These are phyloP conservation scores for Passer domesticus DNA, from an alignment of 2,113 vertebrate genomes.

Conservation along the genomic window DNA sequence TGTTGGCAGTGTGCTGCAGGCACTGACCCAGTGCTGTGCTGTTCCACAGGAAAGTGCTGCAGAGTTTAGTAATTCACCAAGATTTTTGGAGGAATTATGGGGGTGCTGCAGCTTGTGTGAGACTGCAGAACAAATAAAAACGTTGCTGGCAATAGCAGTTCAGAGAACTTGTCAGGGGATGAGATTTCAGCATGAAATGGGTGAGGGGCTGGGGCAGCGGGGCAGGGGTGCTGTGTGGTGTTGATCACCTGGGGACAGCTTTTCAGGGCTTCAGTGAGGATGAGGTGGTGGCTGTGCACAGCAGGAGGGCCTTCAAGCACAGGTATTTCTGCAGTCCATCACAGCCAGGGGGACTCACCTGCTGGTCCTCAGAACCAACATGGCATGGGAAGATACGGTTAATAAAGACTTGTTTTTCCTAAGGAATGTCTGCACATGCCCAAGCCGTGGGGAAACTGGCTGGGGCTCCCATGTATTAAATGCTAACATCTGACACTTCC, in stretches of 20 bases:
- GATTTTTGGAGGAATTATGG: slow-evolving; percentile 61
- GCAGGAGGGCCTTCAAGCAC: neutral
- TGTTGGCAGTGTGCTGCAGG: neutral
- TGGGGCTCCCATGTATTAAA: neutral
- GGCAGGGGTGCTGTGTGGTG: neutral
- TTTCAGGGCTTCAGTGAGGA: neutral
- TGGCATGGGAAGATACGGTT: neutral
- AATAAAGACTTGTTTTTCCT: neutral
- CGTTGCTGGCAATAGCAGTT: slow-evolving; percentile 35
- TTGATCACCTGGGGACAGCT: neutral
- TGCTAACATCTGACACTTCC: neutral
- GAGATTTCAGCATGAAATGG: neutral
- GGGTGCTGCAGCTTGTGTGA: slow-evolving; percentile 67
- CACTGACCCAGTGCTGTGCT: neutral
- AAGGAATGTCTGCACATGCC: neutral
- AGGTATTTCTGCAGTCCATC: neutral
- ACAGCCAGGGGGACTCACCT: neutral
- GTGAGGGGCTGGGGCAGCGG: neutral
- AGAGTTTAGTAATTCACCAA: slow-evolving; percentile 65
- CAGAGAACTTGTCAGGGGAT: neutral
- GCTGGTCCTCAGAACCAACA: neutral
- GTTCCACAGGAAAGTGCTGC: slow-evolving; percentile 7
- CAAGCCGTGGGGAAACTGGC: neutral
- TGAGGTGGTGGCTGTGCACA: neutral
- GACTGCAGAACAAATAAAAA: slow-evolving; percentile 74